Conservation (phyloP, 2,888 invertebrate genomes). For the Drosophila falleni region DNA sequence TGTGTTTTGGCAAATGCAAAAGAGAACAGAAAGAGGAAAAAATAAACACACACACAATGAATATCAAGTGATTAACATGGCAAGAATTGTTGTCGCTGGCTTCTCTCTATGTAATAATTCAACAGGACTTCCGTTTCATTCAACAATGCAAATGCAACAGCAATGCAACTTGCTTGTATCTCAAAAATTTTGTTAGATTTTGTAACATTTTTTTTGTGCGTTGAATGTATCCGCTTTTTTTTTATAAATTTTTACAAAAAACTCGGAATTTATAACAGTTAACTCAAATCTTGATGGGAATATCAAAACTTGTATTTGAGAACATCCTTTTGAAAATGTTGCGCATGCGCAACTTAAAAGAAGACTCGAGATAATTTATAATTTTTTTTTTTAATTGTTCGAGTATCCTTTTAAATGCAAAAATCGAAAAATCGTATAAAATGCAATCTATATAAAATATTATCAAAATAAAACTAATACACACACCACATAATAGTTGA, state of each 20-base stretch:
- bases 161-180: conserved; percentile 61
- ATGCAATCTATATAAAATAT: not conserved
- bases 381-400: not conserved
- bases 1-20: conserved; percentile 34
- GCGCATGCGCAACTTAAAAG: conserved; percentile 22
- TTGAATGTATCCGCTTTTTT: conserved; percentile 30
- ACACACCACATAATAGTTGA: conserved; percentile 80
- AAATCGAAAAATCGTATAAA: conserved; percentile 13
- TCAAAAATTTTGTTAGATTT: conserved; percentile 49
- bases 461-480: conserved; percentile 66
- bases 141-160: conserved; percentile 63
- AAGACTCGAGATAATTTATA: not conserved
- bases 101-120: conserved; percentile 6
- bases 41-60: conserved; percentile 51
- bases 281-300: conserved; percentile 46
- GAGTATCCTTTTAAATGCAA: not conserved
- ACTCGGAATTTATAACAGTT: conserved; percentile 40
- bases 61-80: conserved; percentile 57
- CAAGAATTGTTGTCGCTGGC: conserved; percentile 32
- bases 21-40: conserved; percentile 33
- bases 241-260: conserved; percentile 13
- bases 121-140: conserved; percentile 28
- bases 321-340: conserved; percentile 4
- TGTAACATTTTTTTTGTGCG: conserved; percentile 50
- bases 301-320: conserved; percentile 14